Percentiles rank a stretch among this genome's conserved stretches.
These are phyloP conservation scores for Crypturellus undulatus DNA, from an alignment of 2,113 vertebrate genomes.

Conservation along the genomic window DNA sequence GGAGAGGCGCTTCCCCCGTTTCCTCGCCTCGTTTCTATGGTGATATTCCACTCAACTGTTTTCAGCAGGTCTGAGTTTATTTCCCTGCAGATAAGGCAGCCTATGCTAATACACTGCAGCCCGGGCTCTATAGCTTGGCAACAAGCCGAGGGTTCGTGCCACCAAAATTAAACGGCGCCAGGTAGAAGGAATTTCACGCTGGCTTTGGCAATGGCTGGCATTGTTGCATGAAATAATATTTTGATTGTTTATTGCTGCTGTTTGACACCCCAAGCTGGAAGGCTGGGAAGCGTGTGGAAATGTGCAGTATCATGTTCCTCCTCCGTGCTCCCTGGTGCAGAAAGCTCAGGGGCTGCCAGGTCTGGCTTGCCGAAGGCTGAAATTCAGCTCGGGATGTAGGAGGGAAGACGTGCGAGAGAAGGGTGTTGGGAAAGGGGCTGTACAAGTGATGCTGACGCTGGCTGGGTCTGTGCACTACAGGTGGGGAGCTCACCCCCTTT, in stretches of 20 bases:
- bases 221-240: not conserved
- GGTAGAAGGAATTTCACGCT: not conserved
- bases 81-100: slow-evolving; percentile 71
- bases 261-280: not conserved
- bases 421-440: slow-evolving; percentile 3
- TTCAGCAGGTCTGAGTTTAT: slow-evolving; percentile 67
- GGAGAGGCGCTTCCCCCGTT: slow-evolving; percentile 53
- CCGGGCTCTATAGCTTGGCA: slow-evolving; percentile 23
- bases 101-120: slow-evolving; percentile 11
- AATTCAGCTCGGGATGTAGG: not conserved
- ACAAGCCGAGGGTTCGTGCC: not conserved
- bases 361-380: slow-evolving; percentile 2
- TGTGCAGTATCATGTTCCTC: not conserved
- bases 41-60: slow-evolving; percentile 69
- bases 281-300: not conserved
- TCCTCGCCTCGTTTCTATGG: slow-evolving; percentile 83
- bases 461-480: not conserved
- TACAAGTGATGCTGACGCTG: not conserved
- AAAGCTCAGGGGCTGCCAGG: not conserved
- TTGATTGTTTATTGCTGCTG: not conserved
- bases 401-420: slow-evolving; percentile 1
- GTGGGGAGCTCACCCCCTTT: slow-evolving; percentile 31
- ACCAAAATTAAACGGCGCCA: not conserved
- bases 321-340: not conserved
- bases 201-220: not conserved